Percentiles rank a stretch among this genome's conserved stretches.
phyloP scores from a whole-genome alignment of 2,797 vertebrate species.

The Molossus alvarezi region DNA sequence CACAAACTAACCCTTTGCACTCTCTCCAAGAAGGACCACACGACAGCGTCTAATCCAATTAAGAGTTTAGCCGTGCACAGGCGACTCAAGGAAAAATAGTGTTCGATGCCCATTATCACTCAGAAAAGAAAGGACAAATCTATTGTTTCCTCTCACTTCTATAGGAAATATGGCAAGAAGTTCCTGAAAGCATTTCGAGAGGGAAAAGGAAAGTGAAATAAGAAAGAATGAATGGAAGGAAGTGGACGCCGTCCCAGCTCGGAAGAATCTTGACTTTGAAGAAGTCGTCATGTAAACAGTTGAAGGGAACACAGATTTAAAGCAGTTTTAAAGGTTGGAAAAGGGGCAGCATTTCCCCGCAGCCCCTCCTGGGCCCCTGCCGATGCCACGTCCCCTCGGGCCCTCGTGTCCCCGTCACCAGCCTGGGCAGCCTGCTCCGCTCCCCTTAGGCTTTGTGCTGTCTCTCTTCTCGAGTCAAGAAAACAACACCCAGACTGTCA shows the following conservation, averaged over 20 bases:
- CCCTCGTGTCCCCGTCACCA: background rate
- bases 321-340: constrained; percentile 38
- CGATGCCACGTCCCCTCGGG: background rate
- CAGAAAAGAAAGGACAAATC: constrained; percentile 10
- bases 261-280: background rate
- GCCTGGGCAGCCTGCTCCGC: background rate
- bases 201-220: background rate
- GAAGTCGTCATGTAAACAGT: background rate
- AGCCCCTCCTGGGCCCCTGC: background rate
- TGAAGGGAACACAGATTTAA: background rate
- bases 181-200: background rate
- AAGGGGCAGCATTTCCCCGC: background rate
- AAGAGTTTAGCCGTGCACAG: background rate
- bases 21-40: background rate
- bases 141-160: background rate
- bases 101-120: background rate
- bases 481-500: background rate
- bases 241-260: background rate
- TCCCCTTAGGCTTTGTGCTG: background rate
- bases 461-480: background rate
- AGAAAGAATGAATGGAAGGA: background rate
- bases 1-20: constrained; percentile 20
- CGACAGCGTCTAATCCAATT: background rate
- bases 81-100: constrained; percentile 45
- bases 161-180: background rate